These are phyloP conservation scores for Cheilinus undulatus DNA, from an alignment of 2,113 vertebrate species.

Conservation along the genomic window DNA sequence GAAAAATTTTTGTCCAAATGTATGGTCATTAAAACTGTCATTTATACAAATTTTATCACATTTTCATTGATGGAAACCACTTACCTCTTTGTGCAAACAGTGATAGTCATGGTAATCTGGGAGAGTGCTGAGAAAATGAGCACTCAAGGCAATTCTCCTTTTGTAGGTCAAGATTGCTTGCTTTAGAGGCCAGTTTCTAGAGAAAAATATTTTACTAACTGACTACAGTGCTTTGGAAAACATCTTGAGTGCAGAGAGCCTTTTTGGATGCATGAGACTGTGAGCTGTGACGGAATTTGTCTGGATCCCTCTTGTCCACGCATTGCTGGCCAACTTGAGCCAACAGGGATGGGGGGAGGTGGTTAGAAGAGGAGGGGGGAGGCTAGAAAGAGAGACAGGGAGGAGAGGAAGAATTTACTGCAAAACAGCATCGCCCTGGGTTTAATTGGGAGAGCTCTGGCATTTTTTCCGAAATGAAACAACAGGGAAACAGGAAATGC, in stretches of 20 bases:
- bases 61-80: no score
- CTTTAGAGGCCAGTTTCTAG: constrained; percentile 28
- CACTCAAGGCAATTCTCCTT: neutral
- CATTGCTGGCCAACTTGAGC: constrained; percentile 54
- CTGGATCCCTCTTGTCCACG: constrained; percentile 51
- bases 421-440: constrained; percentile 13
- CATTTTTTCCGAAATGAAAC: constrained; percentile 62
- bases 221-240: constrained; percentile 50
- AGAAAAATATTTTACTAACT: constrained; percentile 57
- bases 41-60: no score
- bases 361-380: neutral
- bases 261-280: constrained; percentile 40
- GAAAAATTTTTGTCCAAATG: no score
- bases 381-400: neutral
- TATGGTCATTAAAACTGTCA: no score
- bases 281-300: constrained; percentile 53
- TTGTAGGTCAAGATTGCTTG: constrained; percentile 24
- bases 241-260: constrained; percentile 49
- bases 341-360: neutral
- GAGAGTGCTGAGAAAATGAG: constrained; percentile 21
- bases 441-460: constrained; percentile 61
- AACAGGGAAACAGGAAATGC: constrained; percentile 67
- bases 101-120: neutral
- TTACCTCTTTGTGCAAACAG: neutral
- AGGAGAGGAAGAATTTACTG: neutral